These are phyloP conservation scores for Nesidiocoris tenuis DNA, from an alignment of 2,888 invertebrate genomes.

Conservation along the genomic window DNA sequence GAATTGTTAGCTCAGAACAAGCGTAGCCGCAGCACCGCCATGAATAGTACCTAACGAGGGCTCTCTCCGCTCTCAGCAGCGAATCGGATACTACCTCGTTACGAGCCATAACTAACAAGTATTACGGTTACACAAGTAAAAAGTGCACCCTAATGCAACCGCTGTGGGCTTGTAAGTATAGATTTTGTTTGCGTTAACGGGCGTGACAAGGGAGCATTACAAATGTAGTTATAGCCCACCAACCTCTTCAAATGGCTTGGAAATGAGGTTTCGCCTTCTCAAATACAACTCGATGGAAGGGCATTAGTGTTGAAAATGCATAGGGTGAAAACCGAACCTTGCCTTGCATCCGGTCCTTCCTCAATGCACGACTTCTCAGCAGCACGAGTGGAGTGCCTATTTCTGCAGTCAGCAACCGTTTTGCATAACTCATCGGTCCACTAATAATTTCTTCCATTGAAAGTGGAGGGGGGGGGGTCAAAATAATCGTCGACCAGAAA, in stretches of 20 bases:
- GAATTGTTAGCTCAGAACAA: no score
- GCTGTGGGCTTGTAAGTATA: no score
- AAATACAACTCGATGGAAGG: not conserved
- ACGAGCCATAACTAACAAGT: not conserved
- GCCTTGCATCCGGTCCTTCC: conserved; percentile 6
- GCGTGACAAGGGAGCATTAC: conserved; percentile 16
- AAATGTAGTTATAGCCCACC: conserved; percentile 6
- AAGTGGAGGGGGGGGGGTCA: not conserved
- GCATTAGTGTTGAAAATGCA: not conserved
- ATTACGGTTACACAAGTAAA: not conserved
- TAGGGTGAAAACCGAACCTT: not conserved
- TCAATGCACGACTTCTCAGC: not conserved
- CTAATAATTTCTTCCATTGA: not conserved
- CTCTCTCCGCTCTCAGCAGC: not conserved
- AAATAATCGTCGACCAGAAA: not conserved
- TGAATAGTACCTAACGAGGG: no score
- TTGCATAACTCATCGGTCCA: not conserved
- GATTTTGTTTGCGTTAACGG: conserved; percentile 4
- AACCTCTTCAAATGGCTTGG: not conserved
- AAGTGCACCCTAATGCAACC: no score
- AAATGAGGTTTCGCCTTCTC: not conserved
- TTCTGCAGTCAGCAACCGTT: not conserved
- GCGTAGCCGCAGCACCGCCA: no score
- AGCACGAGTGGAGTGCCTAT: not conserved
- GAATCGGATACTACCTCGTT: not conserved